A percentile compares a stretch with the other conserved stretches of the same genome.
These are phyloP conservation scores for Campoletis raptor DNA, from an alignment of 2,888 invertebrate species.

Conservation along the genomic window DNA sequence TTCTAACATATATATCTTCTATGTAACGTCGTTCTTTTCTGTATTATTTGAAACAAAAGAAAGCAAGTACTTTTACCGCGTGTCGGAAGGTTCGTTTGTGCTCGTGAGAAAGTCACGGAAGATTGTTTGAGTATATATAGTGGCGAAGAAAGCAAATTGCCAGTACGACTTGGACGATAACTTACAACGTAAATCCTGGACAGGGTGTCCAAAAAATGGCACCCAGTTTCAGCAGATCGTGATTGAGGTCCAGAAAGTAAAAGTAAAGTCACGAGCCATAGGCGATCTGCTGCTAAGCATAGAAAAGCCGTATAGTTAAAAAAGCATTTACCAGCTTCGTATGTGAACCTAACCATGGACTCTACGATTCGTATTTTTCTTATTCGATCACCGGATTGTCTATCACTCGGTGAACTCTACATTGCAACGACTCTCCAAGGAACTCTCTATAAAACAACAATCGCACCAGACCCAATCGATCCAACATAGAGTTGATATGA, in stretches of 20 bases:
- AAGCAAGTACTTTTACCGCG: slow-evolving; percentile 32
- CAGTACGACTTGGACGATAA: slow-evolving; percentile 40
- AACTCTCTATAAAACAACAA: not conserved
- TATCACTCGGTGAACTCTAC: not conserved
- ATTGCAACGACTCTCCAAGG: not conserved
- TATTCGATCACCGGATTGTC: not conserved
- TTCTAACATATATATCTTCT: not conserved
- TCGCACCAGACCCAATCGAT: not conserved
- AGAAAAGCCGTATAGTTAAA: too few relatives aligned
- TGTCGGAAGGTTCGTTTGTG: slow-evolving; percentile 34
- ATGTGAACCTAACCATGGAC: too few relatives aligned
- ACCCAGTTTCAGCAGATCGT: not conserved
- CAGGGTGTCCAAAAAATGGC: not conserved
- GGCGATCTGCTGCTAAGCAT: too few relatives aligned
- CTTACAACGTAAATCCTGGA: slow-evolving; percentile 8
- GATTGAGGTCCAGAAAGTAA: not conserved
- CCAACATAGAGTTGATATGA: not conserved
- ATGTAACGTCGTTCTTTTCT: not conserved
- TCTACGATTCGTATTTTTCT: not conserved
- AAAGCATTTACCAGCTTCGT: too few relatives aligned
- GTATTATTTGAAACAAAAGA: slow-evolving; percentile 46
- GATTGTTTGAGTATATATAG: not conserved
- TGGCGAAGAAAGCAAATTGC: slow-evolving; percentile 64
- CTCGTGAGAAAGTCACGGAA: slow-evolving; percentile 4
- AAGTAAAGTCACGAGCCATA: too few relatives aligned